A percentile compares a stretch with the other conserved stretches of the same genome.
Conservation (phyloP, 1,140 invertebrate genomes). For the Cotesia vestalis region DNA sequence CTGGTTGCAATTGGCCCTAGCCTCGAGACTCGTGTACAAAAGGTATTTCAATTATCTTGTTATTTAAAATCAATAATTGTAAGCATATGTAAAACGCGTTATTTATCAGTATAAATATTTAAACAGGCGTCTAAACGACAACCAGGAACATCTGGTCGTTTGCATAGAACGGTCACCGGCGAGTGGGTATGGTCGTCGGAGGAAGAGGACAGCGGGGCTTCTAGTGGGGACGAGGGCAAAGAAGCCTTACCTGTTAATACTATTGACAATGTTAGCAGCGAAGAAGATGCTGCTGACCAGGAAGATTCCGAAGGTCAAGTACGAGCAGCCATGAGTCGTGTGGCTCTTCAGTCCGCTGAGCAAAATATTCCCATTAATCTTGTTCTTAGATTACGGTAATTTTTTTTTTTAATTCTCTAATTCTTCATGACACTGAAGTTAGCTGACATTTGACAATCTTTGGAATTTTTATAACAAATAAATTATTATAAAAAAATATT, state of each 20-base stretch:
- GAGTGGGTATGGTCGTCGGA: conserved; percentile 99
- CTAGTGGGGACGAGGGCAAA: conserved; percentile 67
- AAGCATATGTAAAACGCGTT: background rate
- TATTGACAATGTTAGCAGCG: conserved; percentile 60
- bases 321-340: conserved; percentile 51
- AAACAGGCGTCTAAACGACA: conserved; percentile 78
- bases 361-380: conserved; percentile 74
- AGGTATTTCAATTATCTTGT: conserved; percentile 67
- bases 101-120: background rate
- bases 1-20: conserved; percentile 87
- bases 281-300: conserved; percentile 56
- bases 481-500: no score
- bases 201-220: conserved; percentile 71
- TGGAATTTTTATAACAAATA: no score
- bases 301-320: conserved; percentile 57
- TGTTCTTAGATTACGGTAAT: conserved; percentile 81
- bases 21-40: conserved; percentile 88
- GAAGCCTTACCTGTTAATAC: conserved; percentile 62
- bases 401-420: conserved; percentile 27
- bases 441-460: no score
- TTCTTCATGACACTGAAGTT: no score
- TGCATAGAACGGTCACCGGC: conserved; percentile 94
- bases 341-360: conserved; percentile 49
- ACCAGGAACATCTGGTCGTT: conserved; percentile 88
- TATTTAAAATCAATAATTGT: background rate